Evolutionary conservation across 2,888 invertebrate genomes (phyloP), one percentile per base, ranked within the genome.

Genomic region (Sarcophaga rosellei): DNA sequence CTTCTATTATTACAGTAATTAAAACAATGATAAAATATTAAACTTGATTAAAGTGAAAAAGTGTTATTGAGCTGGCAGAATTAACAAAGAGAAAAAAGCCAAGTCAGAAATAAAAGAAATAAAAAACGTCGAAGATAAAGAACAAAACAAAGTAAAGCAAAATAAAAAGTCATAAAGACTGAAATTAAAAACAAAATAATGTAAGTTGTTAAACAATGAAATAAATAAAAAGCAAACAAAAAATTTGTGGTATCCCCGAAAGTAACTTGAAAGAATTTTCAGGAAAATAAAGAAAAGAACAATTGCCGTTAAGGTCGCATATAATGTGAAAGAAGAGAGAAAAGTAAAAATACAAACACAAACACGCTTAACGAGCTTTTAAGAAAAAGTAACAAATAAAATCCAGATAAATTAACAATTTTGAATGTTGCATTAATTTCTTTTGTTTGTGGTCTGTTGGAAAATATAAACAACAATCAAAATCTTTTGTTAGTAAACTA

Each of bases 111-210:
- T 68, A 63, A 81, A 84, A 63, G 79, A 88, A 81, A 61, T 25
- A 57, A 53, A 69, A 73, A 84, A 88, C 84, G 85, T 87, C 85
- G 77, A 82, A 87, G 80, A 78, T 81, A 85, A 81, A 84, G 73
- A 86, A 75, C 75, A 82, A 88, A 86, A 83, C 86, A 88, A 88
- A 88, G 86, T 84, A 66, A 63, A 85, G 77, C 21, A 44, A 62
- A n/a, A 74, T 70, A 63, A 20, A 74, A 74, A 68, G 10, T 57
- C 62, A 47, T 45, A 70, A 57, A 77, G 63, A 68, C 61, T 62
- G 35, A 81, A 83, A 80, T 84, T 81, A 74, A 85, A 73, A 83
- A 68, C 69, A 85, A 73, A 85, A 74, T 81, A 86, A 74, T 82
- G 82, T 84, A 85, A 83, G 83, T 73, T 65, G 69, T 70, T 72